These are phyloP conservation scores for Acipenser oxyrinchus DNA, from an alignment of 2,797 vertebrate genomes.

Conservation along the genomic window DNA sequence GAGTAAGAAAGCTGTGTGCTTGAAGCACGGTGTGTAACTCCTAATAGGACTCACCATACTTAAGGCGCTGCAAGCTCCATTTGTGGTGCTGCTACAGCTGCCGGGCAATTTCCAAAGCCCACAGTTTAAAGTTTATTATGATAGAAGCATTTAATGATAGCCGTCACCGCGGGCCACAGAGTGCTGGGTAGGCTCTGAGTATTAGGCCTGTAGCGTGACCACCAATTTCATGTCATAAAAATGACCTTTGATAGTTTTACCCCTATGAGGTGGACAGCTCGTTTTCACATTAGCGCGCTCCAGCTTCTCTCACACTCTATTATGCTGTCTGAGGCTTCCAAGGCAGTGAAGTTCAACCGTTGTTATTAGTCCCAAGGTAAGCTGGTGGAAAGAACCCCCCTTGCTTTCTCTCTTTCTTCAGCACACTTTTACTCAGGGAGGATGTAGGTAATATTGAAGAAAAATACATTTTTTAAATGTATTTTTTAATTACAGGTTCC, in stretches of 20 bases:
- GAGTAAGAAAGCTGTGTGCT: conserved; percentile 68
- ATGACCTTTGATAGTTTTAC: conserved; percentile 79
- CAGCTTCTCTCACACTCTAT: conserved; percentile 73
- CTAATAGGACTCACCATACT: conserved; percentile 81
- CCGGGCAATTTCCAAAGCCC: conserved; percentile 79
- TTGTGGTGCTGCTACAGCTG: conserved; percentile 72
- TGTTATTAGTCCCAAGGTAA: conserved; percentile 65
- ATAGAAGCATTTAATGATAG: conserved; percentile 82
- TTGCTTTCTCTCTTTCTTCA: too few species aligned
- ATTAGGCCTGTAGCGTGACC: conserved; percentile 79
- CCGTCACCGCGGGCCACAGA: conserved; percentile 74
- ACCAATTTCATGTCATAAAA: conserved; percentile 76
- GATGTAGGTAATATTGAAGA: too few species aligned
- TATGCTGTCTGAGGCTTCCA: conserved; percentile 76
- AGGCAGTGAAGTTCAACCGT: conserved; percentile 68
- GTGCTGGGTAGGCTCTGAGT: conserved; percentile 73
- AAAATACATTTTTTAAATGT: too few species aligned
- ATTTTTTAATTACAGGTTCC: too few species aligned
- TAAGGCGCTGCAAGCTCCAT: conserved; percentile 71
- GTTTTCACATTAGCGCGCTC: conserved; percentile 74
- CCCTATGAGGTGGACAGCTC: conserved; percentile 73
- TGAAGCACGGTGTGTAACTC: conserved; percentile 74
- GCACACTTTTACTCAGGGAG: too few species aligned
- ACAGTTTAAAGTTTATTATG: conserved; percentile 85
- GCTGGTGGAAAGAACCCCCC: too few species aligned